A percentile compares a stretch with the other conserved stretches of the same genome.
Conservation (phyloP, 2,888 invertebrate species). For the Ernsta delagoae region DNA sequence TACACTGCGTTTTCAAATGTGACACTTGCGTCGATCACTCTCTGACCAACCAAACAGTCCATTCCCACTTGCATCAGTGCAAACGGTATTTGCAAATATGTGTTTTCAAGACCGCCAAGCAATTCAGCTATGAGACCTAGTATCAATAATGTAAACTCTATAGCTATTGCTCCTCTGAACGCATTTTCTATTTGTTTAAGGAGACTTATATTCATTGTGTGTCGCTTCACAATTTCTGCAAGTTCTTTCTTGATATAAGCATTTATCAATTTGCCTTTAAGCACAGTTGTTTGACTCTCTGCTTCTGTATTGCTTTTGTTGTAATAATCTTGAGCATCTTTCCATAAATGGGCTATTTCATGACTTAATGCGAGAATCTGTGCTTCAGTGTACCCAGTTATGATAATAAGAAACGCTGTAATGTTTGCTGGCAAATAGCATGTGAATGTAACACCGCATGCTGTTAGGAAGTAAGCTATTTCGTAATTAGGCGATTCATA, state of each 20-base stretch:
- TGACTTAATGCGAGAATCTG: conserved; percentile 59
- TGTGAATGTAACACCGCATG: conserved; percentile 45
- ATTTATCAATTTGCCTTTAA: conserved; percentile 47
- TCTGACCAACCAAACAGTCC: conserved; percentile 54
- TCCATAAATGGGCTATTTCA: conserved; percentile 56
- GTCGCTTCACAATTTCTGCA: conserved; percentile 50
- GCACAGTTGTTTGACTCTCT: background rate
- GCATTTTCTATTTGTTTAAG: conserved; percentile 51
- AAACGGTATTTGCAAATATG: conserved; percentile 57
- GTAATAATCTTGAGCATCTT: conserved; percentile 49
- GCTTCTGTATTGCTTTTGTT: conserved; percentile 7
- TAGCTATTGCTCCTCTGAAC: conserved; percentile 54
- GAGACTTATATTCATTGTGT: conserved; percentile 50
- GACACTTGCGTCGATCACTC: conserved; percentile 62
- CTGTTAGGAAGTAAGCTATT: conserved; percentile 48
- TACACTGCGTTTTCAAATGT: conserved; percentile 60
- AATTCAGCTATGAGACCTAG: conserved; percentile 57
- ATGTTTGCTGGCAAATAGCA: conserved; percentile 54
- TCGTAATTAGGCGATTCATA: conserved; percentile 61
- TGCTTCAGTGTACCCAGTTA: conserved; percentile 60
- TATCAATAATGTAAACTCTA: conserved; percentile 55
- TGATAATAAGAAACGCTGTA: conserved; percentile 55
- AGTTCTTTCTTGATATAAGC: conserved; percentile 50
- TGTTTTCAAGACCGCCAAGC: conserved; percentile 58
- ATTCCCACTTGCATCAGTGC: conserved; percentile 57